Base-by-base conservation (phyloP, 2,888 invertebrate species). In the Pachycephus smyrnensis region DNA sequence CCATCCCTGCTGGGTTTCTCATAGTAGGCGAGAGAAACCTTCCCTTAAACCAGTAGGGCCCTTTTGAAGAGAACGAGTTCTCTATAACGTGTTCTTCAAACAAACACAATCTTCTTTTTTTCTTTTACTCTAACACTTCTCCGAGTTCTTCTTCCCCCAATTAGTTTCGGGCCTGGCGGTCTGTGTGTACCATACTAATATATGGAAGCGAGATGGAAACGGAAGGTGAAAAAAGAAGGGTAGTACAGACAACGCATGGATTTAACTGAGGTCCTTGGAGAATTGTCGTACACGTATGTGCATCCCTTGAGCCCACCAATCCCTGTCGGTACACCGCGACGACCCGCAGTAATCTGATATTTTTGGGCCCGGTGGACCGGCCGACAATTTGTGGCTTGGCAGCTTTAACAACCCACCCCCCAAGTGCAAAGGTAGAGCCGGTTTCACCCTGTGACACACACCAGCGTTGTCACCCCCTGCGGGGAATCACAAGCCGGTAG, bases 341-440 rank as follows among this genome's bases (percentile, higher is more conserved):
- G 84, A 84, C 77, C 78, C 80, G 79, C 75, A 73, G 85, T 81
- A 84, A 84, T 80, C 73, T 77, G 85, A 86, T 85, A 85, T 83
- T 85, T 85, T 85, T 80, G 80, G 85, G 80, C 75, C 79, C 68
- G 77, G 78, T 75, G 74, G 69, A 33, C 35, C 31, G 40, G 36
- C 75, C 79, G 81, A 77, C 80, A 77, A 80, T 82, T 84, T 80
- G 78, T 55, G 82, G 78, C 75, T 30, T 76, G 81, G 76, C 81
- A 69, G 76, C 76, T 79, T 69, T 68, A 68, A 69, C 81, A 78
- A 78, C 71, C 23, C 15, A 6, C 15, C 23, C 9, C 23, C 55
- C 23, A 55, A 55, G 15, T 55, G 55, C 55, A 55, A 55, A 55
- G 55, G 55, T 55, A 55, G 55, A 55, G 55, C 55, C 55, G 55